Evolutionary conservation across 2,888 invertebrate genomes (phyloP), one percentile per base, ranked within the genome.

Genomic region (Nemoura dubitans): DNA sequence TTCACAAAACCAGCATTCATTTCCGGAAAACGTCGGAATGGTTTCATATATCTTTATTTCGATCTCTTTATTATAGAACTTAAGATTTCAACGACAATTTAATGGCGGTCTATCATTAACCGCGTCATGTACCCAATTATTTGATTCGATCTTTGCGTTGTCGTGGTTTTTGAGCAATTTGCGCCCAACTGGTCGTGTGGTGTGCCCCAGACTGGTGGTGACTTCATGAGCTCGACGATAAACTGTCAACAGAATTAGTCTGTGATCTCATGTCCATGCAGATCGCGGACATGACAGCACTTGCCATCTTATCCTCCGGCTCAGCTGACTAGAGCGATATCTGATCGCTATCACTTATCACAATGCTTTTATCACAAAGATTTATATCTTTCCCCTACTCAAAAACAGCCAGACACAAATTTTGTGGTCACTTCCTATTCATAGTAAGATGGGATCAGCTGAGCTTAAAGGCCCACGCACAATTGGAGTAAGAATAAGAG

Each of bases 221-320:
- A 78, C 78, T 78, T 78, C 78, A 78, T 78, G 36, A 6, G 10
- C 36, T 10, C 59, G 59, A 59, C 59, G 59, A 59, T 78, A 78
- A 78, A 21, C 78, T 78, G 78, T n/a, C 78, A 25, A 14, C 27
- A 14, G 78, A 78, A 78, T 78, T 78, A 78, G 78, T 78, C 0
- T 27, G 78, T 78, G 78, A 78, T 27, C 78, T 78, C 78, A 78
- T 28, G 26, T 36, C 36, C 36, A 36, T 36, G 36, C 36, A 36
- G 36, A 36, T 36, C 10, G 36, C 10, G 36, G 36, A 36, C 36
- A 36, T 36, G 36, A 36, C 36, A 36, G 10, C 36, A 36, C 10
- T 36, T 36, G 36, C 36, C 36, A 36, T 36, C 10, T 10, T 36
- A 10, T 3, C 36, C 36, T 10, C 36, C 36, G 36, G 10, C 36